Percentiles rank a stretch among this genome's conserved stretches.
phyloP scores from a whole-genome alignment of 2,888 invertebrate genomes.

The Drepana falcataria region DNA sequence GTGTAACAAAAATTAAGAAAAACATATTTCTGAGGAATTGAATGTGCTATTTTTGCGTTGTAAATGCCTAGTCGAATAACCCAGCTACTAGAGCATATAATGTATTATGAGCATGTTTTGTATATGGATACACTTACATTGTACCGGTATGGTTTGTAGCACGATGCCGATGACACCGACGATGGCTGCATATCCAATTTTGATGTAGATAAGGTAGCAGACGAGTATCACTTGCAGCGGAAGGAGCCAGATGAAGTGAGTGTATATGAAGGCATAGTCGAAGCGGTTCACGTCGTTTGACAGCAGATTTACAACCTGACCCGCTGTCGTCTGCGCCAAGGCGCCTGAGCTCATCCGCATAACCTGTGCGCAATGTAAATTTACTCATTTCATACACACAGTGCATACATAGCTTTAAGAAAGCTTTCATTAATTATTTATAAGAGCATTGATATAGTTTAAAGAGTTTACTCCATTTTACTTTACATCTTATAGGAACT shows the following conservation, averaged over 20 bases:
- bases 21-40: no score
- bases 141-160: constrained; percentile 88
- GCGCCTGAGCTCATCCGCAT: constrained; percentile 88
- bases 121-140: constrained; percentile 76
- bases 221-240: constrained; percentile 84
- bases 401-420: not conserved
- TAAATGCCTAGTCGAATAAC: no score
- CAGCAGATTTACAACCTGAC: constrained; percentile 94
- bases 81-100: no score
- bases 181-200: constrained; percentile 85
- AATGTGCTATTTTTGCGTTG: no score
- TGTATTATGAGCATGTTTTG: not conserved
- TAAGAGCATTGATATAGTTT: not conserved
- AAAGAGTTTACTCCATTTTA: no score
- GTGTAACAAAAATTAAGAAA: no score
- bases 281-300: constrained; percentile 97
- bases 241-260: constrained; percentile 93
- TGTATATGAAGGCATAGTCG: constrained; percentile 89
- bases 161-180: constrained; percentile 89
- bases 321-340: constrained; percentile 90
- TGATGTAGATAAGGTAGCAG: constrained; percentile 86
- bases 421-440: not conserved
- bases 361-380: constrained; percentile 44
- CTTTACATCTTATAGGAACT: no score
- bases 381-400: not conserved